Evolutionary conservation across 2,797 vertebrate species (phyloP).

Genomic region (Onychomys leucogaster): DNA sequence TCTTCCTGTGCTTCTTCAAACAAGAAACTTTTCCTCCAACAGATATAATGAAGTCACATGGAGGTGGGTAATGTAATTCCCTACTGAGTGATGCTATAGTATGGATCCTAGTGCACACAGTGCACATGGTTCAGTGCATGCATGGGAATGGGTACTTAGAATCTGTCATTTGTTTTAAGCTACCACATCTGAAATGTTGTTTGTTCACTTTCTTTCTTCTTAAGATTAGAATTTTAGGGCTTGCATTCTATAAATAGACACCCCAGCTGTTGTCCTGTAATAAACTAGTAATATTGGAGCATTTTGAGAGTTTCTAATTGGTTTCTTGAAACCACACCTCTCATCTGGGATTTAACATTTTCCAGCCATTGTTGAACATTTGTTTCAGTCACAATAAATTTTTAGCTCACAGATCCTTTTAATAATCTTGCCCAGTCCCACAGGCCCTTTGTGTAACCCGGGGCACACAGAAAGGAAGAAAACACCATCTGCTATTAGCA

Average conservation of each 20-base stretch:
- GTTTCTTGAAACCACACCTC: neutral
- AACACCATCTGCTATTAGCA: neutral
- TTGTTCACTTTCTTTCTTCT: neutral
- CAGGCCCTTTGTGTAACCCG: neutral
- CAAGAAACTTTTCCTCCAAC: neutral
- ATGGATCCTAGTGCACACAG: rapidly evolving
- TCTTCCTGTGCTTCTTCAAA: neutral
- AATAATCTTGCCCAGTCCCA: constrained; percentile 1
- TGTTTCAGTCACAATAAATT: neutral
- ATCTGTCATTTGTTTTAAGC: neutral
- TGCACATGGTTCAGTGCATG: neutral
- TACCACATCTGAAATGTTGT: neutral
- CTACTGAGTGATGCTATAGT: neutral
- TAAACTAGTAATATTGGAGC: neutral
- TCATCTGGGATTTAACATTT: constrained; percentile 22
- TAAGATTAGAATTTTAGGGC: neutral
- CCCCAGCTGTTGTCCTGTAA: neutral
- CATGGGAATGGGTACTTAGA: neutral
- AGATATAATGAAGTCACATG: neutral
- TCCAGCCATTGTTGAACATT: constrained; percentile 9
- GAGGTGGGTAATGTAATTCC: neutral
- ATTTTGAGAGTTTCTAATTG: neutral
- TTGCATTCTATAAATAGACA: neutral
- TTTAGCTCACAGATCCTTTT: neutral
- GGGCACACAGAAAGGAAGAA: neutral